phyloP scores from a whole-genome alignment of 2,797 vertebrate species.

The Mareca strepera region DNA sequence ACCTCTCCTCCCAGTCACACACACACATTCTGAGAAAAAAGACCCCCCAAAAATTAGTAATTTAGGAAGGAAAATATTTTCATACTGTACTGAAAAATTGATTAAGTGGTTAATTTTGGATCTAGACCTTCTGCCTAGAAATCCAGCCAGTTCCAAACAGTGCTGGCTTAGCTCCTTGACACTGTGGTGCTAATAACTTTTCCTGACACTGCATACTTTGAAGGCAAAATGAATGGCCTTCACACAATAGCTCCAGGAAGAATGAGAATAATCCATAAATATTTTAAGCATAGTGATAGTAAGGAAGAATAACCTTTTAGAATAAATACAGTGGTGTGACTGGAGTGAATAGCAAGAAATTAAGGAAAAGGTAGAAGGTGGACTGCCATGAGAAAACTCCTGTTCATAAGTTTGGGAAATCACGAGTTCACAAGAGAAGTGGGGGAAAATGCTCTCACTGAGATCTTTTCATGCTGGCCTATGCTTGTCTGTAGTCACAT shows the following conservation, averaged over 20 bases:
- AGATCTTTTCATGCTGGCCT: neutral
- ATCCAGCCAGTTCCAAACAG: neutral
- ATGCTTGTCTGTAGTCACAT: neutral
- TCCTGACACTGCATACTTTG: neutral
- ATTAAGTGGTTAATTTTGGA: constrained; percentile 17
- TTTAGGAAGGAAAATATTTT: neutral
- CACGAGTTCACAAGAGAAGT: neutral
- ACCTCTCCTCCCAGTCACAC: neutral
- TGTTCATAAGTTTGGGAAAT: neutral
- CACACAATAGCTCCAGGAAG: neutral
- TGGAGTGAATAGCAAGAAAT: neutral
- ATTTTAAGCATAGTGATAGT: neutral
- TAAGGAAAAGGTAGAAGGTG: neutral
- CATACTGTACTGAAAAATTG: neutral
- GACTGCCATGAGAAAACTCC: neutral
- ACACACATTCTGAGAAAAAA: too few relatives aligned
- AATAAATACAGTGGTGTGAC: neutral
- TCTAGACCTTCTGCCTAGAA: constrained; percentile 3
- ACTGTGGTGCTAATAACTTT: neutral
- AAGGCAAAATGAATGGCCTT: neutral
- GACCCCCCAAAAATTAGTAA: neutral
- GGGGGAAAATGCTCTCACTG: neutral
- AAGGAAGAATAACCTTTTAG: neutral
- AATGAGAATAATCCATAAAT: neutral
- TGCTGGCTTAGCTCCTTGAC: neutral